These are phyloP conservation scores for Gymnobelideus leadbeateri DNA, from an alignment of 2,113 vertebrate species.

Conservation along the genomic window DNA sequence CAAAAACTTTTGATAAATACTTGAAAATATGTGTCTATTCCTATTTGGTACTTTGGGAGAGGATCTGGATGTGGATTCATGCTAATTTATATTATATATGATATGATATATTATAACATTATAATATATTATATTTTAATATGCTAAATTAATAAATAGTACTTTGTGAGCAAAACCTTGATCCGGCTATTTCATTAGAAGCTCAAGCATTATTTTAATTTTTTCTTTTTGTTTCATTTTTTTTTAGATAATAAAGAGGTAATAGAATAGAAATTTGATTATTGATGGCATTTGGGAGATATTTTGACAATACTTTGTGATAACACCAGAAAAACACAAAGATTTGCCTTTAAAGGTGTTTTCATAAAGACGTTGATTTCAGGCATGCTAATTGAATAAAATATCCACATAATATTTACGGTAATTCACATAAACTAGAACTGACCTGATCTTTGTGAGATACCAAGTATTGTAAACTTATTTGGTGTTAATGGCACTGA, in stretches of 20 bases:
- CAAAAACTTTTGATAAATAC: conserved; percentile 1
- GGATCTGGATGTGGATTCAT: conserved; percentile 22
- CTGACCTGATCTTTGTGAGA: conserved; percentile 61
- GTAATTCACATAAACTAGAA: conserved; percentile 50
- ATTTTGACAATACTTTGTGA: conserved; percentile 41
- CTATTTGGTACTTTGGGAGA: background rate
- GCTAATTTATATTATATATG: background rate
- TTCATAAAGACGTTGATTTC: conserved; percentile 59
- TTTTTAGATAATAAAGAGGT: conserved; percentile 44
- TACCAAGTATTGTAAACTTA: conserved; percentile 54
- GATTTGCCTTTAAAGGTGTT: conserved; percentile 44
- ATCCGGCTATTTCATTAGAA: background rate
- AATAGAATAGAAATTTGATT: conserved; percentile 7
- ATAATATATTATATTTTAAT: background rate
- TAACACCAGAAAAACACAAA: conserved; percentile 54
- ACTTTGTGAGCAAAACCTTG: conserved; percentile 44
- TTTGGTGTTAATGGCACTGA: conserved; percentile 60
- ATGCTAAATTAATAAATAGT: background rate
- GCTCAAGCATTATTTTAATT: background rate
- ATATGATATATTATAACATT: too few relatives aligned
- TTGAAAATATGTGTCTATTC: background rate
- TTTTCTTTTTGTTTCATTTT: background rate
- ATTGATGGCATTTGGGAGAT: conserved; percentile 11
- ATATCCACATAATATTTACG: background rate
- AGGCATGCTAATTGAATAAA: conserved; percentile 57